Evolutionary conservation across 2,113 vertebrate species (phyloP).

Genomic region (Hemicordylus capensis): DNA sequence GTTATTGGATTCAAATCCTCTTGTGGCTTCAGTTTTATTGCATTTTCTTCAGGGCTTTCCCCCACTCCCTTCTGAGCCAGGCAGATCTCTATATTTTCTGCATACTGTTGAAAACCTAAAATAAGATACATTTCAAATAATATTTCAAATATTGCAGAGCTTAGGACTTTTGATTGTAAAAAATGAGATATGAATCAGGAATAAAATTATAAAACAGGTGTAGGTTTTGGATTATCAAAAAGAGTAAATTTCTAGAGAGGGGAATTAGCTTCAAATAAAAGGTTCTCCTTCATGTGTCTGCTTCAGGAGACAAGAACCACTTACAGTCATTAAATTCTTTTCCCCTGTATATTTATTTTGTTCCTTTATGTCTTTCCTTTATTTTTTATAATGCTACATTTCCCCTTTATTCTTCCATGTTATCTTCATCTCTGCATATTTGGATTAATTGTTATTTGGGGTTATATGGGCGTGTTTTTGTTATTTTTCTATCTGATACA

Average conservation of each 20-base stretch:
- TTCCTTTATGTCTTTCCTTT: background rate
- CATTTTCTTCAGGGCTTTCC: constrained; percentile 27
- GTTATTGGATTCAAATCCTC: constrained; percentile 31
- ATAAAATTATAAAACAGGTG: background rate
- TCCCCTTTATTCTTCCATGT: background rate
- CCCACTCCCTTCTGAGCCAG: constrained; percentile 3
- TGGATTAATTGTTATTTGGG: background rate
- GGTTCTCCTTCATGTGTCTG: background rate
- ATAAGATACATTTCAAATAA: background rate
- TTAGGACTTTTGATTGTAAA: background rate
- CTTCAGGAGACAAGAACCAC: background rate
- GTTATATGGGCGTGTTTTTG: background rate
- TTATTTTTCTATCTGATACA: background rate
- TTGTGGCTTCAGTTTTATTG: constrained; percentile 15
- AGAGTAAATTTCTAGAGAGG: background rate
- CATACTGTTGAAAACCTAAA: background rate
- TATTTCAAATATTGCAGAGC: background rate
- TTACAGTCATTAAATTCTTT: background rate
- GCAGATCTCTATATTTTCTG: constrained; percentile 4
- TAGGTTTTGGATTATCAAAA: background rate
- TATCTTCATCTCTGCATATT: background rate
- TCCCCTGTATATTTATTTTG: background rate
- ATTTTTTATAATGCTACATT: too few species aligned
- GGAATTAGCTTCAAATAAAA: background rate
- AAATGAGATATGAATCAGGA: background rate